phyloP scores from a whole-genome alignment of 1,140 invertebrate genomes.

The Ruditapes philippinarum region DNA sequence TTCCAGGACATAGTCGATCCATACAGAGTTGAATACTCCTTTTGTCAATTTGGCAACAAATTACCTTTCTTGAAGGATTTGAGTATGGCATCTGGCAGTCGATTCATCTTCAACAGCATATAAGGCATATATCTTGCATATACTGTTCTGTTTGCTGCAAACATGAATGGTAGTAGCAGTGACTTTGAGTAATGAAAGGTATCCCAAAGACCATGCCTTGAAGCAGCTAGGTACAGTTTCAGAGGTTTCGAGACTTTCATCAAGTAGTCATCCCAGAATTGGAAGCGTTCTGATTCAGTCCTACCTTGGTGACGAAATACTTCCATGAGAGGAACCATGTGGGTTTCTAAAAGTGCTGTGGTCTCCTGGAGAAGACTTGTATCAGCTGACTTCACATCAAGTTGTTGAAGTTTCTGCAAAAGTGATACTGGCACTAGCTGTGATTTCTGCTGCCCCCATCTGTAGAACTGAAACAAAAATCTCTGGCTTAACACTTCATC shows the following conservation, averaged over 20 bases:
- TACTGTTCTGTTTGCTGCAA: not conserved
- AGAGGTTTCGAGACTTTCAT: not conserved
- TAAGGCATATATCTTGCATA: not conserved
- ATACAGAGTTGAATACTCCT: constrained; percentile 18
- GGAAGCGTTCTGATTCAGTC: not conserved
- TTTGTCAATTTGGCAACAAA: no score
- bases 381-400: no score
- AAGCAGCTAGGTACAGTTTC: not conserved
- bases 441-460: not conserved
- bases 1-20: no score
- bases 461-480: constrained; percentile 24
- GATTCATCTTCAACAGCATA: not conserved
- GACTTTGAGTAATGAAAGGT: not conserved
- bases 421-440: not conserved
- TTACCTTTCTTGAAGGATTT: not conserved
- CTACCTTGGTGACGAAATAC: not conserved
- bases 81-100: not conserved
- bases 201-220: not conserved
- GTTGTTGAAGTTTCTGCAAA: no score
- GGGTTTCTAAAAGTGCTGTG: no score
- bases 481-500: constrained; percentile 5
- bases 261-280: constrained; percentile 1
- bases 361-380: no score
- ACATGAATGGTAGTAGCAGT: not conserved
- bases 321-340: not conserved